Evolutionary conservation across 2,888 invertebrate genomes (phyloP).

Genomic region (Drosophila falleni): DNA sequence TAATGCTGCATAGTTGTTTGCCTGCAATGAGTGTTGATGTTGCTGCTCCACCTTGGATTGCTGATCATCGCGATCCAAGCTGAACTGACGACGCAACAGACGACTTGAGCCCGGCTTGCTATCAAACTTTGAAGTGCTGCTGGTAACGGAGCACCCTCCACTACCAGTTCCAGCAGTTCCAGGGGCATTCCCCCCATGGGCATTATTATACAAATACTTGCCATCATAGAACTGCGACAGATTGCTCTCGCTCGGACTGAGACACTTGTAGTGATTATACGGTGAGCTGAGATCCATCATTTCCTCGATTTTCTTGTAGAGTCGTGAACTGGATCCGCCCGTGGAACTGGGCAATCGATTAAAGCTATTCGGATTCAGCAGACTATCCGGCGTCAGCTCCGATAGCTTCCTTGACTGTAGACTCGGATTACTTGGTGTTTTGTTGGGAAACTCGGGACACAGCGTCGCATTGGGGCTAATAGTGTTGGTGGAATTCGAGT

Average conservation of each 20-base stretch:
- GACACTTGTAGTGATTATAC: constrained; percentile 91
- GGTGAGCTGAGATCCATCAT: constrained; percentile 89
- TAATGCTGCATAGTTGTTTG: constrained; percentile 63
- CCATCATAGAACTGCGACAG: constrained; percentile 84
- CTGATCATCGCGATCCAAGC: constrained; percentile 89
- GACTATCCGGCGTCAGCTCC: constrained; percentile 83
- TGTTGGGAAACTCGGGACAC: constrained; percentile 82
- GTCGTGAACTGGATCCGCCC: constrained; percentile 83
- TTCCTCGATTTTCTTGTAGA: constrained; percentile 85
- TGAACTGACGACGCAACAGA: constrained; percentile 89
- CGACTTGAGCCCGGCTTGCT: constrained; percentile 86
- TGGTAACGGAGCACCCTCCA: constrained; percentile 63
- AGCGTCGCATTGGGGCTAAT: constrained; percentile 83
- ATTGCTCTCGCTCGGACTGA: constrained; percentile 88
- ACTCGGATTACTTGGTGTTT: constrained; percentile 81
- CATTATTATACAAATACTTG: constrained; percentile 82
- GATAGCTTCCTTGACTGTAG: constrained; percentile 84
- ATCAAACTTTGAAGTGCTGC: constrained; percentile 74
- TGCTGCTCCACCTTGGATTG: constrained; percentile 76
- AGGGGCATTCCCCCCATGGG: constrained; percentile 24
- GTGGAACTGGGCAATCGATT: constrained; percentile 83
- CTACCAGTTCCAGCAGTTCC: constrained; percentile 71
- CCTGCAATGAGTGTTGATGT: constrained; percentile 72
- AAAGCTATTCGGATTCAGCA: constrained; percentile 84
- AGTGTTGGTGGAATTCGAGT: constrained; percentile 84